phyloP scores from a whole-genome alignment of 2,113 vertebrate genomes.

The Cyprinus carpio region DNA sequence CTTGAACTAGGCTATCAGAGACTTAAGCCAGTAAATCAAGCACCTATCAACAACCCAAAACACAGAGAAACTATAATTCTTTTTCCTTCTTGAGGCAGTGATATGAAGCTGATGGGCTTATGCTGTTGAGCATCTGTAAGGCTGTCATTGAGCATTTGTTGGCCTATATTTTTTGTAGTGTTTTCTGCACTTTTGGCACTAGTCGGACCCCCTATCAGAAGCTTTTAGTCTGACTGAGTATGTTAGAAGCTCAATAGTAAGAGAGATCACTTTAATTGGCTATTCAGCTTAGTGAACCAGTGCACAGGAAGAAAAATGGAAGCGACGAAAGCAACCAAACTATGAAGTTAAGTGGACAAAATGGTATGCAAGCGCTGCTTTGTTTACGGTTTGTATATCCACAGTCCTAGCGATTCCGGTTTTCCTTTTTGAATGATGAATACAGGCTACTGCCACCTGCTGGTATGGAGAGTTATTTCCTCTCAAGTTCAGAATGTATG shows the following conservation, averaged over 20 bases:
- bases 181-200: too few species aligned
- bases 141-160: neutral
- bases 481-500: neutral
- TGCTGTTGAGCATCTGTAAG: neutral
- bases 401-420: neutral
- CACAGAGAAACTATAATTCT: neutral
- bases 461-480: neutral
- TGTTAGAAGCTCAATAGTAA: neutral
- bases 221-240: neutral
- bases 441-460: neutral
- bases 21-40: neutral
- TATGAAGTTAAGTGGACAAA: too few species aligned
- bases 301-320: neutral
- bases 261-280: neutral
- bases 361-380: too few species aligned
- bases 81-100: neutral
- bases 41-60: neutral
- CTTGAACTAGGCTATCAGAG: neutral
- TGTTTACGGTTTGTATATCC: neutral
- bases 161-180: neutral
- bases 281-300: neutral
- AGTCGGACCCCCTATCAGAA: too few species aligned
- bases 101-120: neutral
- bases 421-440: neutral
- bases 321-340: too few species aligned